These are phyloP conservation scores for Trichogramma pretiosum DNA, from an alignment of 1,140 invertebrate genomes.

Conservation along the genomic window DNA sequence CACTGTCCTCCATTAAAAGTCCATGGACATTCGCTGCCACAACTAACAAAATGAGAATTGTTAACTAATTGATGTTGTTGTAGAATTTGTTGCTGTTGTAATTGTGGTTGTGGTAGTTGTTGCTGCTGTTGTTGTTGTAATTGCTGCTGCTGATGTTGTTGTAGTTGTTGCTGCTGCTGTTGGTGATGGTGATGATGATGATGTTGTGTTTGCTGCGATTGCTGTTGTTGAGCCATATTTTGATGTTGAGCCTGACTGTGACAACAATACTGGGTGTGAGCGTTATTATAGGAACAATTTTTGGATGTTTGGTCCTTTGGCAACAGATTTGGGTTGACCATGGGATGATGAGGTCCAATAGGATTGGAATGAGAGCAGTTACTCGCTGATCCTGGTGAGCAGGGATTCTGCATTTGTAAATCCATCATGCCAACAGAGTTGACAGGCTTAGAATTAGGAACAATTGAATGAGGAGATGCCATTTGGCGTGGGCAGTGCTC, in stretches of 20 bases:
- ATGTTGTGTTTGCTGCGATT: no score
- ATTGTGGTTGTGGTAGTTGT: no score
- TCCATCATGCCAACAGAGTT: constrained; percentile 14
- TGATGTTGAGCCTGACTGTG: constrained; percentile 16
- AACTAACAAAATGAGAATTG: background rate
- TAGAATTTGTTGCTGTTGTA: constrained; percentile 30
- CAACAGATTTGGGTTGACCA: constrained; percentile 9
- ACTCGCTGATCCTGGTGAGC: constrained; percentile 24
- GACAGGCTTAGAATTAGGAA: constrained; percentile 15
- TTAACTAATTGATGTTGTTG: no score
- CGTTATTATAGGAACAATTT: constrained; percentile 33
- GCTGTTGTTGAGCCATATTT: no score
- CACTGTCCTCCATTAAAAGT: constrained; percentile 34
- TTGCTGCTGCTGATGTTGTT: no score
- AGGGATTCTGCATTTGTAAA: constrained; percentile 20
- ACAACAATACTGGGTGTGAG: constrained; percentile 27
- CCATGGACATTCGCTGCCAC: constrained; percentile 35
- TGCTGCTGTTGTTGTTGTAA: no score
- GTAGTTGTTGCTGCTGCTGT: constrained; percentile 1
- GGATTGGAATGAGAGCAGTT: constrained; percentile 31
- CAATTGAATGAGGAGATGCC: constrained; percentile 27
- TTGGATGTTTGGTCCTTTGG: no score
- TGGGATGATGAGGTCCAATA: background rate
- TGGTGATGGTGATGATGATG: no score
- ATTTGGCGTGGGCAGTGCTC: constrained; percentile 23